Conservation (phyloP, 2,888 invertebrate genomes). For the Heliconius hortense region DNA sequence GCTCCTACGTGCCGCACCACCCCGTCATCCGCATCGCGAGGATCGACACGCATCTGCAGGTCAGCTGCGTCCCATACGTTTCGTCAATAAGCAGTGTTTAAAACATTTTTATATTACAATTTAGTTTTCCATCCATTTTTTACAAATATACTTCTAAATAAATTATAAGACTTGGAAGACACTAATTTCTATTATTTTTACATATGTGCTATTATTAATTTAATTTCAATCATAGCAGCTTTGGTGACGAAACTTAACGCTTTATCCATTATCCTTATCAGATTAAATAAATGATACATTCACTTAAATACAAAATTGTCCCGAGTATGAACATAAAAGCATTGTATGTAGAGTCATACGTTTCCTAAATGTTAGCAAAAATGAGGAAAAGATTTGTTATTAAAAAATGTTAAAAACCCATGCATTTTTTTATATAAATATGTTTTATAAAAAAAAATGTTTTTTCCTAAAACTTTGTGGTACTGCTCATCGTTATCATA, state of each 20-base stretch:
- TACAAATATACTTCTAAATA: too few species aligned
- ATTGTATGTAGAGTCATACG: not conserved
- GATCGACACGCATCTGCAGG: conserved; percentile 94
- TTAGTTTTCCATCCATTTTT: too few species aligned
- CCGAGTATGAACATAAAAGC: not conserved
- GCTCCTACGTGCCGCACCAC: conserved; percentile 97
- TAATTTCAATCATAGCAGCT: not conserved
- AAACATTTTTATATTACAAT: too few species aligned
- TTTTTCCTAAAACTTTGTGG: too few species aligned
- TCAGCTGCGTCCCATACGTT: conserved; percentile 50
- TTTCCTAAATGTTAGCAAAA: not conserved
- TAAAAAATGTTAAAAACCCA: too few species aligned
- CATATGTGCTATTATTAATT: too few species aligned
- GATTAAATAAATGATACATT: not conserved
- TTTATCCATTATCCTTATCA: not conserved
- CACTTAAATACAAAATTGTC: not conserved
- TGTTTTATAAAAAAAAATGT: too few species aligned
- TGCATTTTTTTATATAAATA: too few species aligned
- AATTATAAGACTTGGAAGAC: too few species aligned
- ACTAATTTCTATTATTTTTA: too few species aligned
- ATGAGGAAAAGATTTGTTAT: not conserved
- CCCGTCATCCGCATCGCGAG: conserved; percentile 91
- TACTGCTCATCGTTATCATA: too few species aligned
- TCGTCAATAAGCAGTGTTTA: too few species aligned
- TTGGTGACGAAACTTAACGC: not conserved